A percentile compares a stretch with the other conserved stretches of the same genome.
These are phyloP conservation scores for Apaloderma vittatum DNA, from an alignment of 2,113 vertebrate species.

Conservation along the genomic window DNA sequence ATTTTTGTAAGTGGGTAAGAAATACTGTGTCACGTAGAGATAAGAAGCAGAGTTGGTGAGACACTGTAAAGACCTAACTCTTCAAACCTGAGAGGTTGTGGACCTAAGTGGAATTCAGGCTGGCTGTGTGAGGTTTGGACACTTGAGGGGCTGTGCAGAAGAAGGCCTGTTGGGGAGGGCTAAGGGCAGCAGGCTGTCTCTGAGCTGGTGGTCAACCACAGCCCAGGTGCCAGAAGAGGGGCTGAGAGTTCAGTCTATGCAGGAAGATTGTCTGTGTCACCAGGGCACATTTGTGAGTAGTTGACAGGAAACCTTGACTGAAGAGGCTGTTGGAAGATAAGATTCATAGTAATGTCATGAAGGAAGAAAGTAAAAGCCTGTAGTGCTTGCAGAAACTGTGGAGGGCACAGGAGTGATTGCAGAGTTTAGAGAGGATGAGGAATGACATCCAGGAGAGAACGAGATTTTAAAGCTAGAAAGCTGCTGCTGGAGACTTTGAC, in stretches of 20 bases:
- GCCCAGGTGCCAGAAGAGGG: fast-evolving
- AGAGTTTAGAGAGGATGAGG: not conserved
- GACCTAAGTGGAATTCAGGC: not conserved
- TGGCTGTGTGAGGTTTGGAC: not conserved
- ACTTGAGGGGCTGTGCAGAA: not conserved
- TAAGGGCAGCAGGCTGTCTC: fast-evolving
- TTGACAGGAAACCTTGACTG: not conserved
- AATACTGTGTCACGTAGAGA: not conserved
- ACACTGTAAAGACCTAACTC: not conserved
- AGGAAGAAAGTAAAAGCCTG: not conserved
- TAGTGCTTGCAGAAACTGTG: fast-evolving
- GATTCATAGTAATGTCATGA: not conserved
- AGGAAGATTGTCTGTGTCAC: not conserved
- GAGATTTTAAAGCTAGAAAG: not conserved
- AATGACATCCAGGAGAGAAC: not conserved
- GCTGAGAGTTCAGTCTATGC: not conserved
- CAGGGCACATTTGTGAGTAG: not conserved
- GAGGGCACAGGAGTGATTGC: not conserved
- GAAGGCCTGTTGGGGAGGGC: not conserved
- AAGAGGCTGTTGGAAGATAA: not conserved
- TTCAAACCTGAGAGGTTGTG: not conserved
- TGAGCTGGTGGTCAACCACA: not conserved
- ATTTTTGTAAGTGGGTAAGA: not conserved
- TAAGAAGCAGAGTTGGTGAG: not conserved
- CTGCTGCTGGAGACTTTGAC: not conserved